These are phyloP conservation scores for Tinea semifulvella DNA, from an alignment of 2,888 invertebrate species.

Conservation along the genomic window DNA sequence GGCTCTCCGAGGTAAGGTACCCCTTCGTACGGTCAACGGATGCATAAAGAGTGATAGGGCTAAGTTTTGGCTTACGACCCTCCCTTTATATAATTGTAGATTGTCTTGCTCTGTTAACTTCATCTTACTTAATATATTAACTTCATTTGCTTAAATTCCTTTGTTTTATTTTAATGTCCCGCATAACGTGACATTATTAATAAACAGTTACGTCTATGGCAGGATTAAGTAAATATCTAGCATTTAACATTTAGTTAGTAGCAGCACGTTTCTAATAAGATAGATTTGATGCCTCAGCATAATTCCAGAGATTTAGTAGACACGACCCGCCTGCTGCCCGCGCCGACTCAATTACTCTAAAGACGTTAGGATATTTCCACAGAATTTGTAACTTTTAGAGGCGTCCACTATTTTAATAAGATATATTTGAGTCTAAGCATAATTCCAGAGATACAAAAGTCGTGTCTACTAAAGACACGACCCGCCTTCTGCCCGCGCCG, in stretches of 20 bases:
- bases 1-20: too few relatives aligned
- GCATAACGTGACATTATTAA: too few relatives aligned
- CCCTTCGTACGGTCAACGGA: too few relatives aligned
- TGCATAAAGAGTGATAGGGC: too few relatives aligned
- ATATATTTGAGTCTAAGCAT: conserved; percentile 5
- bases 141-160: not conserved
- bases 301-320: conserved; percentile 8
- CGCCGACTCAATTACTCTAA: conserved; percentile 8
- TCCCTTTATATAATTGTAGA: too few relatives aligned
- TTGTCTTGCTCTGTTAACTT: too few relatives aligned
- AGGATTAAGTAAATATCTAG: too few relatives aligned
- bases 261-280: conserved; percentile 6
- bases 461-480: too few relatives aligned
- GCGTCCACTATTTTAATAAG: conserved; percentile 1
- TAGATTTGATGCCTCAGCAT: conserved; percentile 5
- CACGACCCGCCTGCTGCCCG: conserved; percentile 3
- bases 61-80: too few relatives aligned
- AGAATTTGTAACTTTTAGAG: not conserved
- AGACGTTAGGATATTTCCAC: conserved; percentile 5
- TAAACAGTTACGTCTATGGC: too few relatives aligned
- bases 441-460: conserved; percentile 2
- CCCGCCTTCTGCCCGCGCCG: conserved; percentile 5
- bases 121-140: too few relatives aligned
- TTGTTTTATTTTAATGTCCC: not conserved
- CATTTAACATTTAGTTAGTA: not conserved